Percentiles rank a stretch among this genome's conserved stretches.
phyloP scores from a whole-genome alignment of 2,113 vertebrate species.

The Parotia lawesii region DNA sequence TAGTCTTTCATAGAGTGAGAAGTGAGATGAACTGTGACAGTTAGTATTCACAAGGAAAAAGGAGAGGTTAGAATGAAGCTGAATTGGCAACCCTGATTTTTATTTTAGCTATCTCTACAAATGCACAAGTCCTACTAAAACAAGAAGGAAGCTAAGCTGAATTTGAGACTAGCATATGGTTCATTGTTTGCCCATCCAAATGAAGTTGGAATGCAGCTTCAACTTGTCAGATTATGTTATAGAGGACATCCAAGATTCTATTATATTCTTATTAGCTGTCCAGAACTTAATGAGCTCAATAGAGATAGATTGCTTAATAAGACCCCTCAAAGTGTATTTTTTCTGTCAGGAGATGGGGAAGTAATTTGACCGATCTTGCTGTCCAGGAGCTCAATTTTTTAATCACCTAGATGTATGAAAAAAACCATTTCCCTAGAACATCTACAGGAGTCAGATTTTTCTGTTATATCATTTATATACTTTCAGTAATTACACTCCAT shows the following conservation, averaged over 20 bases:
- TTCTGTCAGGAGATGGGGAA: conserved; percentile 52
- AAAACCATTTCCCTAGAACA: conserved; percentile 33
- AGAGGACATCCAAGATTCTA: conserved; percentile 65
- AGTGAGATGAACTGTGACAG: background rate
- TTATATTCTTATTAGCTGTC: conserved; percentile 71
- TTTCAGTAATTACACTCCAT: conserved; percentile 73
- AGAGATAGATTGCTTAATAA: conserved; percentile 66
- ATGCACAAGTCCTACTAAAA: background rate
- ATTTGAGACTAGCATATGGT: conserved; percentile 48
- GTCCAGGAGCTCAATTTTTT: conserved; percentile 56
- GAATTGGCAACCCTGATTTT: background rate
- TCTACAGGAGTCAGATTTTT: conserved; percentile 54
- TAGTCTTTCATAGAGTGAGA: background rate
- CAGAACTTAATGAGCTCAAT: conserved; percentile 62
- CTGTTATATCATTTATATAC: conserved; percentile 64
- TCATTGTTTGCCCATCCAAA: conserved; percentile 62
- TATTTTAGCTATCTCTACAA: background rate
- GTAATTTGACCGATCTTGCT: conserved; percentile 55
- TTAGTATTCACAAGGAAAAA: background rate
- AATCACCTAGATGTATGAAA: conserved; percentile 50
- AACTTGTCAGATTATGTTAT: conserved; percentile 66
- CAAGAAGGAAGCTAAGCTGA: background rate
- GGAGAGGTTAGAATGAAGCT: background rate
- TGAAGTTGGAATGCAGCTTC: conserved; percentile 64
- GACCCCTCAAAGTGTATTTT: conserved; percentile 51